phyloP scores from a whole-genome alignment of 2,113 vertebrate species.

The Pluvialis apricaria region DNA sequence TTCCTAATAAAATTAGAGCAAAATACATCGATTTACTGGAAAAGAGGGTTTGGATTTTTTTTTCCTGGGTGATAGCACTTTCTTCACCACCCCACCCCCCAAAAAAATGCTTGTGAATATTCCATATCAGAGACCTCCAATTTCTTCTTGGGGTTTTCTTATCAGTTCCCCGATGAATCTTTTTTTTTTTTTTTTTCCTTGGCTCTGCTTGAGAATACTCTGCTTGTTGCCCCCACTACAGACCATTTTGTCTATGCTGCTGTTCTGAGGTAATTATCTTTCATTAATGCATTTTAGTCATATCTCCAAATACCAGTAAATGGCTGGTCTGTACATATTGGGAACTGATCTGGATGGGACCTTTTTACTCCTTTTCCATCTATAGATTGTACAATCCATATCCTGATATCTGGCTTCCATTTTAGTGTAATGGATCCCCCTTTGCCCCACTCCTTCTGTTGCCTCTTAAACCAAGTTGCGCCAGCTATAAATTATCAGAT shows the following conservation, averaged over 20 bases:
- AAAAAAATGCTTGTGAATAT: conserved; percentile 63
- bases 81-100: neutral
- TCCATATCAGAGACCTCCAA: conserved; percentile 40
- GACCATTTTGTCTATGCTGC: neutral
- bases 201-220: neutral
- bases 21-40: conserved; percentile 88
- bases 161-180: neutral
- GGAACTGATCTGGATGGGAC: conserved; percentile 16
- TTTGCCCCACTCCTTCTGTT: neutral
- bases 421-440: neutral
- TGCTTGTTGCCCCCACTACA: neutral
- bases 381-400: neutral
- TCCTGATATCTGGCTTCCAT: neutral
- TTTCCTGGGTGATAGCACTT: conserved; percentile 37
- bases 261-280: conserved; percentile 29
- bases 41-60: conserved; percentile 67
- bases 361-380: conserved; percentile 1
- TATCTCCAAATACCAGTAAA: conserved; percentile 27
- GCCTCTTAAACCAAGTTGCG: neutral
- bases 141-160: conserved; percentile 45
- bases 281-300: conserved; percentile 24
- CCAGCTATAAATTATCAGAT: neutral
- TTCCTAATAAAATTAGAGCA: conserved; percentile 94
- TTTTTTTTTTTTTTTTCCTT: neutral
- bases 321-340: neutral